phyloP scores from a whole-genome alignment of 2,888 invertebrate species.

The Mythimna loreyi region DNA sequence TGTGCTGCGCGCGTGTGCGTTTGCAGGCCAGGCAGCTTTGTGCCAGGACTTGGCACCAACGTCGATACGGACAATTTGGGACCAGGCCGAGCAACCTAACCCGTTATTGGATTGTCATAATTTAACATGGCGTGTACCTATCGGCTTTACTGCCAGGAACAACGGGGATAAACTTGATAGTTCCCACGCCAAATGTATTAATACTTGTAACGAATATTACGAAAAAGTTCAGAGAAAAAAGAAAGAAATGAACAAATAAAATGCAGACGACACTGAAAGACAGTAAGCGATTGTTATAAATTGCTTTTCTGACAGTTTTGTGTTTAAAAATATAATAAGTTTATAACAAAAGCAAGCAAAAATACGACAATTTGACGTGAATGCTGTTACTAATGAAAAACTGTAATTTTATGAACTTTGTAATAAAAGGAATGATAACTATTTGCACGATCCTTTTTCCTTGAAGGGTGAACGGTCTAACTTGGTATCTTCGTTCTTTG shows the following conservation, averaged over 20 bases:
- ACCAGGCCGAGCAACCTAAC: slow-evolving; percentile 83
- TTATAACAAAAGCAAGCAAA: slow-evolving; percentile 34
- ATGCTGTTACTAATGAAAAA: slow-evolving; percentile 48
- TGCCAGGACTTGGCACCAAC: slow-evolving; percentile 83
- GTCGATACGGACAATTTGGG: slow-evolving; percentile 86
- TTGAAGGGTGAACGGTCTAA: slow-evolving; percentile 31
- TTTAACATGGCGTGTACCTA: slow-evolving; percentile 83
- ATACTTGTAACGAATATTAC: slow-evolving; percentile 64
- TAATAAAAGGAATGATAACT: slow-evolving; percentile 40
- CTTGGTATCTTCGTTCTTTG: not conserved
- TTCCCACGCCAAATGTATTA: slow-evolving; percentile 72
- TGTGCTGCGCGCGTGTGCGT: slow-evolving; percentile 64
- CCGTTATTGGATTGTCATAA: slow-evolving; percentile 89
- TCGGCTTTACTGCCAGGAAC: slow-evolving; percentile 80
- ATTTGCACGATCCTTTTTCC: slow-evolving; percentile 50
- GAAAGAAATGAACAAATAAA: slow-evolving; percentile 42
- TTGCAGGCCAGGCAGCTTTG: slow-evolving; percentile 68
- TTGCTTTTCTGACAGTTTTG: slow-evolving; percentile 53
- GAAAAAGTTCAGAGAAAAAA: slow-evolving; percentile 30
- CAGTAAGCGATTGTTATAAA: slow-evolving; percentile 50
- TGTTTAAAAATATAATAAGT: slow-evolving; percentile 44
- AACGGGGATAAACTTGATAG: slow-evolving; percentile 76
- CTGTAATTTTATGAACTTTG: slow-evolving; percentile 22
- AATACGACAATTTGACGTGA: slow-evolving; percentile 44
- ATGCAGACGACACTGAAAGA: slow-evolving; percentile 49